Evolutionary conservation across 30 jellyfish, hydroid and myxozoan species (phyloP).

Genomic region (Hydractinia symbiolongicarpus): DNA sequence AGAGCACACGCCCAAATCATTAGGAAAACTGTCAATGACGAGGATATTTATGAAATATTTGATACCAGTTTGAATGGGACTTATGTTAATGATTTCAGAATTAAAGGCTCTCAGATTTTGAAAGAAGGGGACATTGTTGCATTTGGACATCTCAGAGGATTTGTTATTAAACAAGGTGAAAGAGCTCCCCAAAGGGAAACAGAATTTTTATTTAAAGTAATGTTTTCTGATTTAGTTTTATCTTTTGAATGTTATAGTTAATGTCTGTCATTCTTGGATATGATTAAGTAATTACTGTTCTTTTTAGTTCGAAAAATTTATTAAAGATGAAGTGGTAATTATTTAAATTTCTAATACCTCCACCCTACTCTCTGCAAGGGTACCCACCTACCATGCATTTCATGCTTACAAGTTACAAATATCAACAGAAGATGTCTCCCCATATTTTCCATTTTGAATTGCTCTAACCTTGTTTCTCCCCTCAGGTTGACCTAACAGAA

Average conservation of each 20-base stretch:
- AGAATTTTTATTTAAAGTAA: slow-evolving; percentile 50
- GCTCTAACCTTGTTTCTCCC: too few species aligned
- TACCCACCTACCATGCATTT: too few species aligned
- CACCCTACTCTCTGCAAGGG: too few species aligned
- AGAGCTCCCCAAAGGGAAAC: slow-evolving; percentile 68
- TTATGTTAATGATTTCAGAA: slow-evolving; percentile 56
- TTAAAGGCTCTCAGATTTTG: slow-evolving; percentile 40
- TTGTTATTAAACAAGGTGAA: slow-evolving; percentile 45
- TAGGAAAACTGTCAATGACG: slow-evolving; percentile 18
- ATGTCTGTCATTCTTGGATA: background rate
- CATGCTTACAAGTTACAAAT: too few species aligned
- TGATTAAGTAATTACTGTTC: background rate
- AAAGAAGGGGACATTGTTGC: slow-evolving; percentile 59
- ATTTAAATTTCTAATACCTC: too few species aligned
- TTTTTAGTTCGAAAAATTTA: background rate
- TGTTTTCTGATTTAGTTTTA: background rate
- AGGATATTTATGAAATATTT: slow-evolving; percentile 33
- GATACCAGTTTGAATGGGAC: slow-evolving; percentile 78
- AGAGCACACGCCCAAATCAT: slow-evolving; percentile 69
- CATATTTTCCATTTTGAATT: too few species aligned
- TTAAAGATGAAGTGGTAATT: background rate
- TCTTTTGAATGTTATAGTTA: background rate
- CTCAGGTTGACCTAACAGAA: too few species aligned
- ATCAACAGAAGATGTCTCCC: too few species aligned
- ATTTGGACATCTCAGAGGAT: slow-evolving; percentile 61